These are phyloP conservation scores for Mionectes olivaceus DNA, from an alignment of 2,797 vertebrate genomes.

Conservation along the genomic window DNA sequence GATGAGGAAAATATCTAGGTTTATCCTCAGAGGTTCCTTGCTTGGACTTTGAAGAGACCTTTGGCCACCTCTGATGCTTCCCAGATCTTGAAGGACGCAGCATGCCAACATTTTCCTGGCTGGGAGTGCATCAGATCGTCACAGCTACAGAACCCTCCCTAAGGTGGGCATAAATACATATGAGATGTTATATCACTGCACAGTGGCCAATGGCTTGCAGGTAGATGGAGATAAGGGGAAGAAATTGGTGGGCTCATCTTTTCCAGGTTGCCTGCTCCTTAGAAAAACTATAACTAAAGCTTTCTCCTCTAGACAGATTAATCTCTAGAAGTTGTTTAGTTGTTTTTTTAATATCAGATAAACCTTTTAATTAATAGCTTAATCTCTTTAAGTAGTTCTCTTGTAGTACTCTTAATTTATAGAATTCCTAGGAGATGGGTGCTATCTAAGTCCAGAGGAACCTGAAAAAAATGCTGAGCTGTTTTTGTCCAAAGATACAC, in stretches of 20 bases:
- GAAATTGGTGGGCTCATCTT: not conserved
- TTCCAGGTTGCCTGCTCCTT: not conserved
- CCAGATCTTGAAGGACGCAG: not conserved
- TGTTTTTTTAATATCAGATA: not conserved
- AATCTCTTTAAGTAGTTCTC: not conserved
- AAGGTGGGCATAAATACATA: not conserved
- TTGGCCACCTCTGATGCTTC: not conserved
- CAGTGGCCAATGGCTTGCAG: not conserved
- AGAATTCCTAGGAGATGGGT: not conserved
- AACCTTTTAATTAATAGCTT: not conserved
- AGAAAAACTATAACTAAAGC: not conserved
- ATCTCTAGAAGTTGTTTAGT: not conserved
- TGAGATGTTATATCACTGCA: not conserved
- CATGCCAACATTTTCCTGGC: not conserved
- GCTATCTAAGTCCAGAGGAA: not conserved
- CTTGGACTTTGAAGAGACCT: not conserved
- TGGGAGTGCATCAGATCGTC: not conserved
- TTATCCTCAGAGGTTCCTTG: not conserved
- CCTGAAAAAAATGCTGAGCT: not conserved
- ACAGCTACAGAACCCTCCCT: not conserved
- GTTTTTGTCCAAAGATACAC: not conserved
- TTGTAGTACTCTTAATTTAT: not conserved
- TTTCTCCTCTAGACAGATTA: not conserved
- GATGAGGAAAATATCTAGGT: not conserved
- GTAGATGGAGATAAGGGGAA: not conserved